Conservation (phyloP, 2,797 vertebrate genomes). For the Miopithecus talapoin region DNA sequence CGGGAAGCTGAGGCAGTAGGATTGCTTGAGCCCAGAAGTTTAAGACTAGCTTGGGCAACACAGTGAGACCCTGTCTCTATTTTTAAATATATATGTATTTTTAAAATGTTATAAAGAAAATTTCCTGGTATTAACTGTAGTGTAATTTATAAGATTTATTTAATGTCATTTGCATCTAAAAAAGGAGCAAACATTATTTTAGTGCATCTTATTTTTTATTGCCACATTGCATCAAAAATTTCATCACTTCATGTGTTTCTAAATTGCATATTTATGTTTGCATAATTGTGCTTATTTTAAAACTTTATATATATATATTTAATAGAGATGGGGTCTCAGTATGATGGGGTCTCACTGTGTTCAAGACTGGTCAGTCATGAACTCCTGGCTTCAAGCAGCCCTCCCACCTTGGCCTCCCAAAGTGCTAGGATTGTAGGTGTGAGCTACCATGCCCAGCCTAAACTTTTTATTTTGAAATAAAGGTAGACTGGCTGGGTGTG, state of each 20-base stretch:
- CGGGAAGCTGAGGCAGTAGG: background rate
- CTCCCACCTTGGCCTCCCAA: too few species aligned
- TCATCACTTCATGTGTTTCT: background rate
- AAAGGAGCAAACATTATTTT: background rate
- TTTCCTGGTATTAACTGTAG: background rate
- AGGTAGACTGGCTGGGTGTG: background rate
- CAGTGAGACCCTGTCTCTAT: background rate
- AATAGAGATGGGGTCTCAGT: background rate
- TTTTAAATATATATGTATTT: background rate
- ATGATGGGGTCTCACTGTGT: background rate
- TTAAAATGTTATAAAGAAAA: slow-evolving; percentile 8
- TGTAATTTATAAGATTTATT: background rate
- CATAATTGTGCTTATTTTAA: background rate
- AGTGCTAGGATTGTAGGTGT: background rate
- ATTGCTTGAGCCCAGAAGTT: background rate
- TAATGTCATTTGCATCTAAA: background rate
- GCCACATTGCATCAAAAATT: background rate
- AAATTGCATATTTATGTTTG: slow-evolving; percentile 10
- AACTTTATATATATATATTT: background rate
- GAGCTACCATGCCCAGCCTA: background rate
- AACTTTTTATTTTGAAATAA: slow-evolving; percentile 53
- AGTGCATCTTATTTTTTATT: slow-evolving; percentile 23
- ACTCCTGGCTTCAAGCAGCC: background rate
- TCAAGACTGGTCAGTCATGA: background rate
- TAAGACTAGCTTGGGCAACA: background rate